Evolutionary conservation across 2,113 vertebrate species (phyloP), one percentile per base, ranked within the genome.

Genomic region (Paralichthys olivaceus): DNA sequence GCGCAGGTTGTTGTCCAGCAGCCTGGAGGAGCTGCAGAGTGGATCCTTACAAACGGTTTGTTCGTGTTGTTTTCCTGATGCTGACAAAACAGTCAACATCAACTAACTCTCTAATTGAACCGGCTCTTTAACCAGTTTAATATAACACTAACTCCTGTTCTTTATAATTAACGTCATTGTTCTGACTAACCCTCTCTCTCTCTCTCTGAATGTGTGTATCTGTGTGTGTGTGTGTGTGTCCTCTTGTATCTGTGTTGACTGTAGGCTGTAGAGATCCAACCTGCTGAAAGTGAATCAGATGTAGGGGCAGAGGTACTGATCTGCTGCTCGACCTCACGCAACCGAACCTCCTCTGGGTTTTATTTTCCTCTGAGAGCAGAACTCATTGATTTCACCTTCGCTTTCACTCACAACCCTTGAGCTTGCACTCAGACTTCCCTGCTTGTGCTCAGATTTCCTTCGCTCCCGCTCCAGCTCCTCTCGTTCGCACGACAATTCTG

Each of bases 21-120:
- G 98, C 68, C 93, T 99, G 4, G 97, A 99, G 90, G 97, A 99
- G 86, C 68, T 99, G 84, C 96, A 97, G 87, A 96, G 95, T 57
- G 95, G 94, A 83, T 94, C 93, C 23, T 60, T 95, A 72, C 94
- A 95, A 90, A 97, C 97, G 97, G 98, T 99, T 89, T 49, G 68
- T 23, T 4, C 2, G 17, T 37, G 8, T 51, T 20, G 32, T 57
- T 77, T 43, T 7, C 60, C 45, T 20, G 20, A 5, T n/a, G 13
- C 6, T 51, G 0, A 8, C 56, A 55, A 55, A 23, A 22, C 53
- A 6, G 19, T 53, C 8, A 0, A 58, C 49, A 45, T 60, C 59
- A 64, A 45, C 51, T 37, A 29, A 58, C 20, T 12, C 19, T 49
- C 7, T n/a, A 4, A 5, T 54, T 20, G 13, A 32, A 28, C 12